Percentiles rank a stretch among this genome's conserved stretches.
Evolutionary conservation across 2,797 vertebrate species (phyloP).

Genomic region (Molossus molossus): DNA sequence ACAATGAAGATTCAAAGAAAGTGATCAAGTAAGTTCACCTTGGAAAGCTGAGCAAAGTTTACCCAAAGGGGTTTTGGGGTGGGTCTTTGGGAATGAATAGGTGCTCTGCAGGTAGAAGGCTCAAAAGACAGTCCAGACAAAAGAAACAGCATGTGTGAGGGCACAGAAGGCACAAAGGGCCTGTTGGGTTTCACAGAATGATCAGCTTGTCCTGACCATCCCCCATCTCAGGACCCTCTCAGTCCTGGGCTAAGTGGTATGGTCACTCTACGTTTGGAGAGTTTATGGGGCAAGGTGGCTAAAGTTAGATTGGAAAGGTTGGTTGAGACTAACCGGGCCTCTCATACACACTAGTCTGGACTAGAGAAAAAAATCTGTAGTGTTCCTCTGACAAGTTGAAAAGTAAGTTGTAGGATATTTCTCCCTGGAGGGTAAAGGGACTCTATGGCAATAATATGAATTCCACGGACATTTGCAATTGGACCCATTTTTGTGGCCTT

Average conservation of each 20-base stretch:
- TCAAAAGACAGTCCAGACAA: background rate
- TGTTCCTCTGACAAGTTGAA: background rate
- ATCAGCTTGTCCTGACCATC: background rate
- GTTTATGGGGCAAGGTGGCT: background rate
- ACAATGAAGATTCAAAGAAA: background rate
- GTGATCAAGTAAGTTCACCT: background rate
- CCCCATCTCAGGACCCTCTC: background rate
- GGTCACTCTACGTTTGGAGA: background rate
- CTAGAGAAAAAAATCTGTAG: background rate
- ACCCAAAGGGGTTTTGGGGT: background rate
- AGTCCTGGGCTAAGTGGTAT: background rate
- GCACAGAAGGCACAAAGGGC: background rate
- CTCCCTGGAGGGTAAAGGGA: background rate
- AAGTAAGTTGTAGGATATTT: background rate
- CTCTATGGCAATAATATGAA: background rate
- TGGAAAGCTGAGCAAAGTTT: background rate
- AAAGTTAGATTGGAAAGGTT: background rate
- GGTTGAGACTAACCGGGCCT: background rate
- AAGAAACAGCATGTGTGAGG: background rate
- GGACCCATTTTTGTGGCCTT: background rate
- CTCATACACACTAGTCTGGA: background rate
- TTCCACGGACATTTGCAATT: background rate
- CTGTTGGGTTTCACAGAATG: background rate
- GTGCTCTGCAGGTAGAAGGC: background rate
- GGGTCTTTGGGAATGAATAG: background rate